Percentiles rank a stretch among this genome's conserved stretches.
These are phyloP conservation scores for Australoheros scitulus DNA, from an alignment of 2,113 vertebrate species.

Conservation along the genomic window DNA sequence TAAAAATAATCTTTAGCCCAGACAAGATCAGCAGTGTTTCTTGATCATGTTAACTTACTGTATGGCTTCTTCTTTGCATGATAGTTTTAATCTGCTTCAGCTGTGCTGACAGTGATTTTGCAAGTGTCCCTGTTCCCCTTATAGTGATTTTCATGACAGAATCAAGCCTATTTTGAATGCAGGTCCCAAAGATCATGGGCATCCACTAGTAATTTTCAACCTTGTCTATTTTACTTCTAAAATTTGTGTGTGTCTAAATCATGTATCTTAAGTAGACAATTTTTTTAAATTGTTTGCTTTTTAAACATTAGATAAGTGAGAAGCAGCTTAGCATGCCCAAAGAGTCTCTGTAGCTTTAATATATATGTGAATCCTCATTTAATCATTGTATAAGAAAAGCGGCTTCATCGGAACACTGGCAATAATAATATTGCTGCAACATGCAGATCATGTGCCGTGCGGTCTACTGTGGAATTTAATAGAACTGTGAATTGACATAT, in stretches of 20 bases:
- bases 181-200: background rate
- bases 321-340: background rate
- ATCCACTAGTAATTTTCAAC: background rate
- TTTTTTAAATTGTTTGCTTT: background rate
- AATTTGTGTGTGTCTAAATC: background rate
- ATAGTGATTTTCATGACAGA: too few relatives aligned
- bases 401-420: conserved; percentile 10
- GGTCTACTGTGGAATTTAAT: conserved; percentile 48
- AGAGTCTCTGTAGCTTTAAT: background rate
- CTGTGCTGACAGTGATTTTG: too few relatives aligned
- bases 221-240: background rate
- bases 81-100: too few relatives aligned
- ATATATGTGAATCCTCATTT: background rate
- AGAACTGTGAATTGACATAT: conserved; percentile 47
- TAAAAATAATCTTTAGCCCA: background rate
- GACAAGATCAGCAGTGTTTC: background rate
- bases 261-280: background rate
- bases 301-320: background rate
- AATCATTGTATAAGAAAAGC: conserved; percentile 8
- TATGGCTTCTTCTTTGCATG: too few relatives aligned
- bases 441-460: conserved; percentile 49
- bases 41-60: too few relatives aligned
- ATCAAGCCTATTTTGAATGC: too few relatives aligned
- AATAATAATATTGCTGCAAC: conserved; percentile 34
- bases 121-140: too few relatives aligned